Base-by-base conservation (phyloP, 2,888 invertebrate genomes). In the Tipula vernalis region DNA sequence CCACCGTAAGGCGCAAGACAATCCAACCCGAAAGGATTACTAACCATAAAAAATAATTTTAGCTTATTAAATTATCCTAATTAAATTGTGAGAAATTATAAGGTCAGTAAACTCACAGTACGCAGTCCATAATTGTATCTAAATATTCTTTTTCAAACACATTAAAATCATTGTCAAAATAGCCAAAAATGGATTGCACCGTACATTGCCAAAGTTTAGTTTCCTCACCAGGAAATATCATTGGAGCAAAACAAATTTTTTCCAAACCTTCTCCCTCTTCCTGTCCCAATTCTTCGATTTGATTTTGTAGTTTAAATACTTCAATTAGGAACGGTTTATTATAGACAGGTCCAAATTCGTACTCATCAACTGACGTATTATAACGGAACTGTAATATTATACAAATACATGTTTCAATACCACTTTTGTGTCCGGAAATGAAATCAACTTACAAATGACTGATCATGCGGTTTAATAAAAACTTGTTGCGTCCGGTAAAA, bases 401-500 rank as follows among this genome's bases (percentile, higher is more conserved):
- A 44, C 8, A 86, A 42, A 57, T 8, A 0, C 6, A 0, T 83
- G 39, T 47, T 28, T 12, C 12, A 44, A 44, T 6, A 1, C 3
- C 0, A 85, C 4, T 85, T 85, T 85, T 85, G 12, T 39, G 12
- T 39, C 6, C 5, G 6, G 12, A 41, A 42, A 86, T 83, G 3
- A 71, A 3, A 6, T 51, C 6, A 83, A 12, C 91, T 90, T 91
- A 94, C 94, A 86, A 90, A 90, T 0, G 92, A 91, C 51, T 94
- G 91, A 1, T 93, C 93, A 0, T 92, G 91, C 0, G 96, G 92
- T 89, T 94, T 95, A 44, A 99, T 93, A 89, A 97, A 98, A 86
- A 99, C 92, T 92, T 98, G 98, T 89, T 98, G 95, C 2, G 96
- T 96, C 86, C 98, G 93, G 90, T 97, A 98, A 91, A 98, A 98